Evolutionary conservation across 2,113 vertebrate genomes (phyloP), one percentile per base, ranked within the genome.

Genomic region (Neolamprologus sp.): DNA sequence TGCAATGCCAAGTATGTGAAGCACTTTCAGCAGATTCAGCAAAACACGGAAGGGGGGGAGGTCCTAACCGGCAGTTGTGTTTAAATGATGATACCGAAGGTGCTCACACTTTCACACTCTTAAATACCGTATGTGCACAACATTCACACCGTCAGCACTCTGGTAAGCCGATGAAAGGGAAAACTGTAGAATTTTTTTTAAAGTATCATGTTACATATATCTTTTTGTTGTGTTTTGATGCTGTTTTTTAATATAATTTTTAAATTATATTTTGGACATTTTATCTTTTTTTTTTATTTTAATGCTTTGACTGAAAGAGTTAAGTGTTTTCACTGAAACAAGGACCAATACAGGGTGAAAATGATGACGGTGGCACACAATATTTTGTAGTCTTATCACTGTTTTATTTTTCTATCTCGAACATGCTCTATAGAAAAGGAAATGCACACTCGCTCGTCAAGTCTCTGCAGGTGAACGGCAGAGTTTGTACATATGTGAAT

Each of bases 401-500:
- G 83, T 92, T 93, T 93, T 93, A 94, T 94, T 95, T 94, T 93
- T 94, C 68, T 94, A 95, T 91, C 53, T 87, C n/a, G 3, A 83
- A 89, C 84, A 26, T 89, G 73, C 87, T 85, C 86, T 82, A 73
- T 83, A 84, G 83, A 88, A 81, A 26, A 78, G 60, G 49, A 81
- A 57, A 87, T 7, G 85, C 91, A 89, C 92, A 87, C 81, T 65
- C 37, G 53, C 85, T 80, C 6, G 86, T 83, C 83, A 83, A 80
- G 80, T 47, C 85, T 87, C 89, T 92, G 91, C 81, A 6, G 71
- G 23, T 21, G 45, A 82, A 42, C 6, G 3, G 57, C 85, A 81
- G 83, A 83, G 60, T 86, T 84, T 95, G 94, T 96, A 96, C 84
- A 95, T 95, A 94, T 96, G 95, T 96, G 89, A 92, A 95, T 96